Evolutionary conservation across 2,888 invertebrate genomes (phyloP), one percentile per base, ranked within the genome.

Genomic region (Nomada lathburiana): DNA sequence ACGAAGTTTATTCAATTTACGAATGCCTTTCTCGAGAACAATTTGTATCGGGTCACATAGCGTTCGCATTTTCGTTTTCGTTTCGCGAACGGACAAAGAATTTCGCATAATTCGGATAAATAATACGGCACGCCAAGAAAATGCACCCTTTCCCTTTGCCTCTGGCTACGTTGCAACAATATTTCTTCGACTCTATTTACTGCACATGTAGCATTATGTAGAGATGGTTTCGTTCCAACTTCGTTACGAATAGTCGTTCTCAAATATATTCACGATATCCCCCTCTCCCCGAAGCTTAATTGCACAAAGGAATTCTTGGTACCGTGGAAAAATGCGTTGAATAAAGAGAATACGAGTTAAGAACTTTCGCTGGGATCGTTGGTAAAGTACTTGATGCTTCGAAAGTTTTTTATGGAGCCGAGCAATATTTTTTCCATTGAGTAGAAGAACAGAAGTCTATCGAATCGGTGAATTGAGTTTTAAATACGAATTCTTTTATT

Each of bases 1-100:
- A 55, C n/a, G 55, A 80, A 83, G 67, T 83, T 80, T 77, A 81
- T 77, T 77, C 75, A 75, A 71, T 82, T 73, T 76, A 59, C 80
- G 69, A 72, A 71, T 69, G 13, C 55, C 65, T 64, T 71, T 63
- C 44, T 67, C 13, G 20, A 29, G 67, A 68, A 67, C 67, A 76
- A 75, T 80, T 82, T 69, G 71, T 70, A 70, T 80, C 79, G 64
- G 47, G 20, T 65, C 47, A 60, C 78, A 47, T 55, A 10, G 7
- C 55, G 62, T 59, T 53, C 69, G 59, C n/a, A 55, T 26, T 64
- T 59, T 23, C 57, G 55, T 20, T 26, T 63, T 44, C 62, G 52
- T 68, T 65, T 26, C 29, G 53, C 7, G 20, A n/a, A 20, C 10
- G 29, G 59, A 53, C 59, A 67, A 77, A 65, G 26, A 71, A 53